These are phyloP conservation scores for Mormyrus iriodes DNA, from an alignment of 2,113 vertebrate species.

Conservation along the genomic window DNA sequence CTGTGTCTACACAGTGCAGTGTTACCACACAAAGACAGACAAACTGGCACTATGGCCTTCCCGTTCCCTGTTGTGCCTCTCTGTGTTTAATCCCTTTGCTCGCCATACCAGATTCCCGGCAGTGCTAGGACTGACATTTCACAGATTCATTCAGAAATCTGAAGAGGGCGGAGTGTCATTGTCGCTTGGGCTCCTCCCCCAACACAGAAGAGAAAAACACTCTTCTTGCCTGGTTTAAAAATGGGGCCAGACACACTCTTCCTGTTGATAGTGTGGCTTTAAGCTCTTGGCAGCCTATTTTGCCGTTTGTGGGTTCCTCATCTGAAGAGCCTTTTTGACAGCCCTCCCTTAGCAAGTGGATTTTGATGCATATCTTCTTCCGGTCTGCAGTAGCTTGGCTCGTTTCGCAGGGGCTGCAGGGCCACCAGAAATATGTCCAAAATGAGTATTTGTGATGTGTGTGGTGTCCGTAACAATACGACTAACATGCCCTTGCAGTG, in stretches of 20 bases:
- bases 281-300: background rate
- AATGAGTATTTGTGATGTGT: background rate
- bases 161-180: background rate
- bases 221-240: background rate
- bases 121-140: background rate
- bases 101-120: background rate
- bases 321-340: background rate
- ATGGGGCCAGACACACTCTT: background rate
- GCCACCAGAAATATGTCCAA: background rate
- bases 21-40: background rate
- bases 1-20: background rate
- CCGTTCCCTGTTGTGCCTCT: background rate
- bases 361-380: background rate
- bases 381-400: background rate
- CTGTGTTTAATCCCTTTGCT: background rate
- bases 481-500: background rate
- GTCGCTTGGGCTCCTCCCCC: background rate
- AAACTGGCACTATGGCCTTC: background rate
- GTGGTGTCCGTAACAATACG: background rate
- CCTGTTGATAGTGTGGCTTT: background rate
- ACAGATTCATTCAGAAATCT: no score
- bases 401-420: background rate
- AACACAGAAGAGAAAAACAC: background rate
- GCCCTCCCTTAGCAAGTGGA: background rate
- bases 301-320: background rate